Evolutionary conservation across 2,797 vertebrate genomes (phyloP).

Genomic region (Hephaestus fuliginosus): DNA sequence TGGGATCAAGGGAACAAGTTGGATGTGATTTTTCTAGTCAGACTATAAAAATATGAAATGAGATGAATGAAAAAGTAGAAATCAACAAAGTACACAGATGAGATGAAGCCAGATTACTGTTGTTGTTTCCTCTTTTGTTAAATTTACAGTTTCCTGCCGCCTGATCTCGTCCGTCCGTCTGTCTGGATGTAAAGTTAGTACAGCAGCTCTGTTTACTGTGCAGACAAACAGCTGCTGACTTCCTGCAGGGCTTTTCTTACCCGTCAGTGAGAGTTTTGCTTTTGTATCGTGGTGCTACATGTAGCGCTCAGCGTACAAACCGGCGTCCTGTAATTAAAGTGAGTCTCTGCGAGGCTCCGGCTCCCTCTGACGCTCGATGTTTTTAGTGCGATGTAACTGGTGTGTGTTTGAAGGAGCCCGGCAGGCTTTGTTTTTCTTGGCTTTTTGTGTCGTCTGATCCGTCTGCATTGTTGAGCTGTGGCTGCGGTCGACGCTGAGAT

Average conservation of each 20-base stretch:
- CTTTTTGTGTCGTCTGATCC: slow-evolving; percentile 29
- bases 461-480: slow-evolving; percentile 35
- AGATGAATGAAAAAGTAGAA: neutral
- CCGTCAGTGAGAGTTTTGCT: slow-evolving; percentile 26
- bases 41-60: too few relatives aligned
- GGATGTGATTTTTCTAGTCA: too few relatives aligned
- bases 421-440: slow-evolving; percentile 35
- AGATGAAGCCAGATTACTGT: neutral
- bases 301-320: slow-evolving; percentile 21
- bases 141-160: neutral
- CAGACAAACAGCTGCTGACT: slow-evolving; percentile 16
- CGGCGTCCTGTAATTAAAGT: slow-evolving; percentile 54
- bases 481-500: neutral
- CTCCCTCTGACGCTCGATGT: slow-evolving; percentile 27
- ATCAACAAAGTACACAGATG: neutral
- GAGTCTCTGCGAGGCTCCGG: slow-evolving; percentile 24
- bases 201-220: slow-evolving; percentile 35
- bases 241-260: slow-evolving; percentile 39
- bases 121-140: neutral
- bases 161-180: neutral
- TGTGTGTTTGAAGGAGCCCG: slow-evolving; percentile 10
- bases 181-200: neutral
- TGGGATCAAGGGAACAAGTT: too few relatives aligned
- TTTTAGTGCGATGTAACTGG: slow-evolving; percentile 1
- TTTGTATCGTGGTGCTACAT: slow-evolving; percentile 38